Evolutionary conservation across 2,797 vertebrate genomes (phyloP), one percentile per base, ranked within the genome.

Genomic region (Glossophaga mutica): DNA sequence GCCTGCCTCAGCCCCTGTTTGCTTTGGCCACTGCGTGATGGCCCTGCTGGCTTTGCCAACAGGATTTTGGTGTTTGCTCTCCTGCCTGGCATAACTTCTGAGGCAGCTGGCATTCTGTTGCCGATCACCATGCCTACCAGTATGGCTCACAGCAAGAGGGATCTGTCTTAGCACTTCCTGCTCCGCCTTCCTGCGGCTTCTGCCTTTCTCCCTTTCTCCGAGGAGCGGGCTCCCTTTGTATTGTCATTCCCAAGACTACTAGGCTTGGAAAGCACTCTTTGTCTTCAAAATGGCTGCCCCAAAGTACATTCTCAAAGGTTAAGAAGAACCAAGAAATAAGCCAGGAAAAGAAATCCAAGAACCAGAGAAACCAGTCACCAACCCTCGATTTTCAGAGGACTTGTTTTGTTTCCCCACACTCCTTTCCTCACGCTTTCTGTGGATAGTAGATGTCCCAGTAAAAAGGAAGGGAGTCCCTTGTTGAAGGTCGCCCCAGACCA

Each of bases 21-120:
- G 94, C 82, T 95, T 97, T 98, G 97, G 97, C 97, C 77, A 92
- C 4, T 0, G 65, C 32, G 65, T 26, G 89, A 94, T 74, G 83
- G 62, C 59, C 82, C 74, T 50, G 34, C 89, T 52, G 81, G 55
- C 74, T 95, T 83, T 97, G 97, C 97, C 97, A 98, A 97, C 97
- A 97, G 97, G 97, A 98, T 97, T 97, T 96, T 4, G 59, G 91
- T 97, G 93, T 98, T 98, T 97, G 96, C 90, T 96, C 24, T 97
- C 95, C 95, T 3, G 1, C 87, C 97, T 94, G 93, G 97, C 90
- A 71, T 44, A 77, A 77, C 93, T 52, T 76, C 71, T 16, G 55
- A 85, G 96, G 97, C 95, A 97, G 91, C 94, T 95, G 97, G 95
- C 90, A 44, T 85, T 96, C 96, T 90, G 88, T 44, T 94, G 46